Conservation (phyloP, 2,113 vertebrate species). For the Pristiophorus japonicus region DNA sequence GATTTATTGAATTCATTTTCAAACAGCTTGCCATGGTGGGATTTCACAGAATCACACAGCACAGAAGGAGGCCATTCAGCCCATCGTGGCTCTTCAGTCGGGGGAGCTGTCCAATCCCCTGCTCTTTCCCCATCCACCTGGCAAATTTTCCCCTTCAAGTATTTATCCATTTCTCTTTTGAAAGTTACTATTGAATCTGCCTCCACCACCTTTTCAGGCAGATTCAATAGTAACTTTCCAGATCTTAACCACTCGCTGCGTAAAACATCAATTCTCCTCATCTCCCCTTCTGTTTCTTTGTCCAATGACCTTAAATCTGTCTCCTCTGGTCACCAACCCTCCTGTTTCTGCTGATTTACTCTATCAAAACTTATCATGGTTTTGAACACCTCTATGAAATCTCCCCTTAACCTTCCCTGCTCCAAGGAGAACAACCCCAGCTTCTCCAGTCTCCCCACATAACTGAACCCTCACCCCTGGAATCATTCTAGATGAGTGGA, state of each 20-base stretch:
- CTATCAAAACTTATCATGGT: background rate
- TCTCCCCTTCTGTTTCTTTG: background rate
- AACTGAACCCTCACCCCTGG: too few relatives aligned
- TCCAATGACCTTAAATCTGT: background rate
- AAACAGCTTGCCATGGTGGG: background rate
- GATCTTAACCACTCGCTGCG: background rate
- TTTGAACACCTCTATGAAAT: background rate
- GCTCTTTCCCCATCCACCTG: background rate
- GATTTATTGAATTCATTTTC: background rate
- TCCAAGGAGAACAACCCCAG: background rate
- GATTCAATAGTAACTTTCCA: too few relatives aligned
- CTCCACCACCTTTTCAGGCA: background rate
- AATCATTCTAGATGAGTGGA: background rate
- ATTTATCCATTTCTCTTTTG: background rate
- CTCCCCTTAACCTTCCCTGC: background rate
- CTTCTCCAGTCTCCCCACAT: background rate
- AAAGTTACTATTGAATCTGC: background rate
- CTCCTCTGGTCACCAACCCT: background rate
- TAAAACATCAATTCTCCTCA: background rate
- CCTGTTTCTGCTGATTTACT: background rate
- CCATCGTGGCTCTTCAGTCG: background rate
- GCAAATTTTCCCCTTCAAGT: background rate
- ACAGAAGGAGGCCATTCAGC: background rate
- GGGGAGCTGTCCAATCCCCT: background rate
- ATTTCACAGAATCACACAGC: background rate